phyloP scores from a whole-genome alignment of 2,113 vertebrate species.

The Tor tambroides region DNA sequence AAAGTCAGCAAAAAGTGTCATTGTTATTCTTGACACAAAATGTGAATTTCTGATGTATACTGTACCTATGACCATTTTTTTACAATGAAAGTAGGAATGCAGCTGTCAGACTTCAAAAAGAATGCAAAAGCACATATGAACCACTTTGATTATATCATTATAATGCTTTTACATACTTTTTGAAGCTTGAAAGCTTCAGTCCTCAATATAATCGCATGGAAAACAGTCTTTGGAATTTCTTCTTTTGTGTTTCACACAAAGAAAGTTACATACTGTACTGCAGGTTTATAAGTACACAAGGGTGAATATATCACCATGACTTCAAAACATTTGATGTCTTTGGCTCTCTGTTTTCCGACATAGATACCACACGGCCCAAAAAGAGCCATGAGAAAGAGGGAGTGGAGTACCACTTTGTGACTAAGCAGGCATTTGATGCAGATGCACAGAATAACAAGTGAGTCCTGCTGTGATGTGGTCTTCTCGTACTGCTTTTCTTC shows the following conservation, averaged over 20 bases:
- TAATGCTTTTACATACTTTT: neutral
- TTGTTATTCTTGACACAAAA: neutral
- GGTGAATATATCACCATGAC: neutral
- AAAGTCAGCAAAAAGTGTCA: neutral
- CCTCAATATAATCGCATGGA: no score
- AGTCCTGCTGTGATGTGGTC: constrained; percentile 51
- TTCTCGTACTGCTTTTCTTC: neutral
- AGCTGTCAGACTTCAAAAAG: neutral
- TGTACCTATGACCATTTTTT: neutral
- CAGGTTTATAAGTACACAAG: neutral
- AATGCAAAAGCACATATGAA: neutral
- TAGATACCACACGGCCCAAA: constrained; percentile 92
- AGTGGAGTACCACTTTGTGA: constrained; percentile 95
- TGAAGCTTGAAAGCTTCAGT: neutral
- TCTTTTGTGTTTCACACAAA: neutral
- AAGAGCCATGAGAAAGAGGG: constrained; percentile 92
- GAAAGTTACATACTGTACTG: neutral
- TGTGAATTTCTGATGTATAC: neutral
- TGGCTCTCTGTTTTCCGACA: neutral
- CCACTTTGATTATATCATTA: neutral
- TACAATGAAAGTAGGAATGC: neutral
- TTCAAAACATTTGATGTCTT: neutral
- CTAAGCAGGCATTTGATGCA: constrained; percentile 89
- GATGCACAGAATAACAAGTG: constrained; percentile 92
- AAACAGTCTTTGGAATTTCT: no score